phyloP scores from a whole-genome alignment of 2,888 invertebrate species.

The Pomacea canaliculata region DNA sequence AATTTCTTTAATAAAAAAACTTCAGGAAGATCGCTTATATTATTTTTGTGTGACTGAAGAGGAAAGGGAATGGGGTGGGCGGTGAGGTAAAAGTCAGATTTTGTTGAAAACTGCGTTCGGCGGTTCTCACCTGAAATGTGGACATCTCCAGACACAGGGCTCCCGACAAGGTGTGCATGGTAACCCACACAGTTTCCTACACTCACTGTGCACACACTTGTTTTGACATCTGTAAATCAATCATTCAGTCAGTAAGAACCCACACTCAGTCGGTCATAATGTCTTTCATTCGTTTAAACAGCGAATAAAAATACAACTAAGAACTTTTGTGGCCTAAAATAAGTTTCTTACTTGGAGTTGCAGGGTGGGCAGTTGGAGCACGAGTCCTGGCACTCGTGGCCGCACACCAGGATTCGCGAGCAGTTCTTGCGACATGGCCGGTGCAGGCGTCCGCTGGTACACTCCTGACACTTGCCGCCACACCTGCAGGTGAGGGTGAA shows the following conservation, averaged over 20 bases:
- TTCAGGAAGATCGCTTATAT: no score
- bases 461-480: constrained; percentile 30
- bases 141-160: constrained; percentile 65
- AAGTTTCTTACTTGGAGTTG: constrained; percentile 5
- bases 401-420: constrained; percentile 34
- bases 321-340: no score
- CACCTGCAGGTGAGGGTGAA: constrained; percentile 3
- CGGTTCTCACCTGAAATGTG: constrained; percentile 39
- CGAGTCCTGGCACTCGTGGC: constrained; percentile 30
- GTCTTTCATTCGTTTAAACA: no score
- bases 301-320: no score
- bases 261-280: no score
- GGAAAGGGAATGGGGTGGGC: no score
- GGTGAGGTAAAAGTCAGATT: no score
- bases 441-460: constrained; percentile 33
- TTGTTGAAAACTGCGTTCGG: no score
- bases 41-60: no score
- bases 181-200: constrained; percentile 57
- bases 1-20: no score
- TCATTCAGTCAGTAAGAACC: background rate
- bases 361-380: constrained; percentile 36
- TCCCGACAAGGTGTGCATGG: constrained; percentile 63
- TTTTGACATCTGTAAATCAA: constrained; percentile 27
- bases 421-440: constrained; percentile 26
- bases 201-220: constrained; percentile 41